Base-by-base conservation (phyloP, 2,888 invertebrate species). In the Noctuana brunneofusca region DNA sequence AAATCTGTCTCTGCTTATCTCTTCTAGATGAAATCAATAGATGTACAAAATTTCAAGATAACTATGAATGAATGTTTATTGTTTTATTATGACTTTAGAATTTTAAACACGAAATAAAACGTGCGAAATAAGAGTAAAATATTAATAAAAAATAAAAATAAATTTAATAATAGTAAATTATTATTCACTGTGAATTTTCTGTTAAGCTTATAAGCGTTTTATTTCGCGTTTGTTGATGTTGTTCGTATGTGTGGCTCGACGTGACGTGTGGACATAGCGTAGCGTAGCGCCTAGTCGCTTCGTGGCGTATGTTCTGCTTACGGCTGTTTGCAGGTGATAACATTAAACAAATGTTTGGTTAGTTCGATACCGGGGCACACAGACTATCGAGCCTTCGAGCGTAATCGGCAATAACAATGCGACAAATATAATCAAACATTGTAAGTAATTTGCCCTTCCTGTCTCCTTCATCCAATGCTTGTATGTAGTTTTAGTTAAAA, bases 341-440 rank as follows among this genome's bases (percentile, higher is more conserved):
- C 86, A 90, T 87, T 76, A 89, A 89, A 85, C 83, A 86, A 89
- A 89, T 91, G 87, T 90, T 90, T 89, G 85, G 83, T 87, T 92
- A 92, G 92, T 90, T 87, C 91, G 91, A 71, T 91, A 92, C 84
- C 87, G 89, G 70, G 88, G 84, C 72, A 78, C 88, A 69, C 79
- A 83, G 65, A 74, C 76, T 69, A 73, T 80, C 73, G 79, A 75
- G 73, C 67, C 73, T 24, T 65, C 80, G 66, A 75, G 70, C 71
- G 75, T 73, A 58, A 67, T 76, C 67, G 71, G 66, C 75, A 86
- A 84, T 57, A 57, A 68, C 70, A 87, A 86, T 70, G 69, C 80
- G 66, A 70, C 83, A 66, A 65, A 80, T 74, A 76, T 75, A 73
- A 71, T 75, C 79, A 83, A 76, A 71, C 79, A 76, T 79, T 89